phyloP scores from a whole-genome alignment of 2,888 invertebrate species.

The Parnassius orleans region DNA sequence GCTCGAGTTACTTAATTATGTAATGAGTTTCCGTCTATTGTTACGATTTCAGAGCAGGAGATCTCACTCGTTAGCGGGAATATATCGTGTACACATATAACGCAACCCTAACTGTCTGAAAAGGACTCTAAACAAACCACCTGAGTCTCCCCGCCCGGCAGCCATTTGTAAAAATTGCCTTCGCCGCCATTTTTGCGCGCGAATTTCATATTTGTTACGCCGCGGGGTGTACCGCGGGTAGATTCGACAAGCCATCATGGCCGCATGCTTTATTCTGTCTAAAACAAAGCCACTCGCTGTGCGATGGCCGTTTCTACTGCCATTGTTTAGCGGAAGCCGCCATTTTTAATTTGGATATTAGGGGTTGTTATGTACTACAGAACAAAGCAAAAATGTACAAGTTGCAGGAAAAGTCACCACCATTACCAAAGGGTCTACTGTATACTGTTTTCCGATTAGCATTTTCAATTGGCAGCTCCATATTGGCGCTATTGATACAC shows the following conservation, averaged over 20 bases:
- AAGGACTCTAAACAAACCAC: conserved; percentile 53
- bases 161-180: conserved; percentile 80
- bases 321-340: conserved; percentile 65
- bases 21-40: conserved; percentile 31
- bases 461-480: conserved; percentile 7
- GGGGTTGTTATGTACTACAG: conserved; percentile 48
- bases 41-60: conserved; percentile 21
- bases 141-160: conserved; percentile 64
- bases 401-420: conserved; percentile 15
- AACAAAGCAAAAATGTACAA: conserved; percentile 28
- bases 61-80: conserved; percentile 8
- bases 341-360: conserved; percentile 74
- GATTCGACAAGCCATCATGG: conserved; percentile 70
- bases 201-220: conserved; percentile 77
- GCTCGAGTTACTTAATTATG: conserved; percentile 52
- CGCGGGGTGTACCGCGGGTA: conserved; percentile 67
- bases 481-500: background rate
- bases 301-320: conserved; percentile 61
- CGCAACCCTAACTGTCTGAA: conserved; percentile 35
- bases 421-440: background rate
- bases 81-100: background rate
- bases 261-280: conserved; percentile 70
- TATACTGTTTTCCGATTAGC: conserved; percentile 15
- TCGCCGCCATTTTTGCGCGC: conserved; percentile 76
- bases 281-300: conserved; percentile 61